Percentiles rank a stretch among this genome's conserved stretches.
phyloP scores from a whole-genome alignment of 64 coral and sea anemone species.

The Hydrozoanthus tunicans region DNA sequence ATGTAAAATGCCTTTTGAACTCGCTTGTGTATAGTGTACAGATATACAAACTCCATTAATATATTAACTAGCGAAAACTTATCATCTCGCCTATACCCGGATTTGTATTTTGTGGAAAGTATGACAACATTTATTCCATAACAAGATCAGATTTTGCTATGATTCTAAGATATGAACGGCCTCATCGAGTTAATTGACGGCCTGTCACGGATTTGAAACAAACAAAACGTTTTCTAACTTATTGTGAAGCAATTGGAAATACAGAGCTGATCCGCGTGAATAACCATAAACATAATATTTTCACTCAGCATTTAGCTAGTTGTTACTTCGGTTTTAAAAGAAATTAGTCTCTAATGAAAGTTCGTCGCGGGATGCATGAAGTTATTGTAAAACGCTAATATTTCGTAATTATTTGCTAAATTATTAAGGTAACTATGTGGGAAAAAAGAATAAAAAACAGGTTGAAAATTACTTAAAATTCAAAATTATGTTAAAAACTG shows the following conservation, averaged over 20 bases:
- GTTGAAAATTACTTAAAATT: slow-evolving; percentile 28
- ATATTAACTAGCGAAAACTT: neutral
- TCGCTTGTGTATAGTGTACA: neutral
- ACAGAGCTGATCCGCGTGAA: too few species aligned
- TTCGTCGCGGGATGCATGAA: slow-evolving; percentile 7
- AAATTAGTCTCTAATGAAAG: slow-evolving; percentile 11
- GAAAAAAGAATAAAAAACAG: slow-evolving; percentile 54
- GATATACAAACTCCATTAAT: neutral
- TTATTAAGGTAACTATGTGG: slow-evolving; percentile 51
- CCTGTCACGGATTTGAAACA: neutral
- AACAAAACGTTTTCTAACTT: slow-evolving; percentile 25
- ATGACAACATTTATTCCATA: slow-evolving; percentile 36
- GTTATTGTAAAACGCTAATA: slow-evolving; percentile 19
- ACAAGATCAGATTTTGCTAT: slow-evolving; percentile 2
- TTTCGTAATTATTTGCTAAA: slow-evolving; percentile 51
- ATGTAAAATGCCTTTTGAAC: neutral
- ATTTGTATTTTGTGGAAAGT: neutral
- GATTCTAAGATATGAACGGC: neutral
- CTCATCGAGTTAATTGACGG: slow-evolving; percentile 14
- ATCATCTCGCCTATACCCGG: neutral
- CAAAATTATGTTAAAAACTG: slow-evolving; percentile 9
- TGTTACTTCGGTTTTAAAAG: slow-evolving; percentile 1
- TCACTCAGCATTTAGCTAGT: neutral
- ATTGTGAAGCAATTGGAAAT: slow-evolving; percentile 13
- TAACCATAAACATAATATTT: neutral